phyloP scores from a whole-genome alignment of 2,113 vertebrate genomes.

The Callithrix jacchus region DNA sequence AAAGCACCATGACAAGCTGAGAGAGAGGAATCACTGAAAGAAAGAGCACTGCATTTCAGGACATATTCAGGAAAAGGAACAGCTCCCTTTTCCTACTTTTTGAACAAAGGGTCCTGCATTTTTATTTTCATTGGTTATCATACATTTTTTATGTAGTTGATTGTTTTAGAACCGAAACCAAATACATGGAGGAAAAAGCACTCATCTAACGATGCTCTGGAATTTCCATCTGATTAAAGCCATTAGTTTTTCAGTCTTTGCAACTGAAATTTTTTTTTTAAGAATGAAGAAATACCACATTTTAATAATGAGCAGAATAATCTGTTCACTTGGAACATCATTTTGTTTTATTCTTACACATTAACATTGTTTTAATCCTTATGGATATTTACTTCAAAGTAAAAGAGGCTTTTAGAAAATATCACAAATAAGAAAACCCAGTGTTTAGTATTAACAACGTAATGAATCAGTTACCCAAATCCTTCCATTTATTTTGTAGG shows the following conservation, averaged over 20 bases:
- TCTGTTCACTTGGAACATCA: conserved; percentile 23
- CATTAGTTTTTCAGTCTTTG: conserved; percentile 23
- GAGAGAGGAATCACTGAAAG: background rate
- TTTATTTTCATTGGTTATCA: conserved; percentile 41
- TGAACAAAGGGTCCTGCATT: background rate
- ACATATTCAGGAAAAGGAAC: too few species aligned
- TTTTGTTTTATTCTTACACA: background rate
- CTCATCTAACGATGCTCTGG: background rate
- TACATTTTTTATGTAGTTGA: background rate
- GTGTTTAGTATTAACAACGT: conserved; percentile 19
- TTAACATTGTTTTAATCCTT: background rate
- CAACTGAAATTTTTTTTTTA: background rate
- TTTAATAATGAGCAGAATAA: background rate
- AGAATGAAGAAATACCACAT: background rate
- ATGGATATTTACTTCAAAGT: conserved; percentile 33
- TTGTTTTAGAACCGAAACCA: conserved; percentile 53
- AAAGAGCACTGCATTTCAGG: background rate
- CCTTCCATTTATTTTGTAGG: conserved; percentile 40
- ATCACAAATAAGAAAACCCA: conserved; percentile 37
- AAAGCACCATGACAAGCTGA: background rate
- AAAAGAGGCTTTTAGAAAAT: conserved; percentile 56
- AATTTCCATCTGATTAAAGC: conserved; percentile 31
- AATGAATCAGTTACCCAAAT: conserved; percentile 46
- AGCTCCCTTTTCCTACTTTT: background rate
- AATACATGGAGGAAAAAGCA: background rate